These are phyloP conservation scores for Nematolebias whitei DNA, from an alignment of 2,113 vertebrate genomes.

Conservation along the genomic window DNA sequence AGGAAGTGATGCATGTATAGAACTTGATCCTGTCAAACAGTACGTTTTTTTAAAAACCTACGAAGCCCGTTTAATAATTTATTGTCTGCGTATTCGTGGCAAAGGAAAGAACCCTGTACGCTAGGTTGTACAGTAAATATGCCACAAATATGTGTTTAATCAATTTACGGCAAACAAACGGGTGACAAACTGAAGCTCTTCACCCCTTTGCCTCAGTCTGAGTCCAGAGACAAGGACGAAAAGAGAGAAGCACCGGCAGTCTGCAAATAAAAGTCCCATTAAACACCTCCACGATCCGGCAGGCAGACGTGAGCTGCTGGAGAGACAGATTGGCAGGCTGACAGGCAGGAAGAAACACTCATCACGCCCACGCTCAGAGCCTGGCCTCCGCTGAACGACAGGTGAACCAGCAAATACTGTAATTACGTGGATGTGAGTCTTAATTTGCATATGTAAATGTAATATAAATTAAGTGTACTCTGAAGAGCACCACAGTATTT, in stretches of 20 bases:
- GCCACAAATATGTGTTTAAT: conserved; percentile 13
- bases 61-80: no score
- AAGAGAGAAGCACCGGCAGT: neutral
- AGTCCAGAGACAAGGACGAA: no score
- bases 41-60: no score
- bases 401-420: conserved; percentile 57
- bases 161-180: conserved; percentile 13
- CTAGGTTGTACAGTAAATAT: neutral
- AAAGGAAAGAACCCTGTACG: neutral
- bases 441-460: conserved; percentile 65
- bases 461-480: conserved; percentile 57
- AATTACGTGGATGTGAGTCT: conserved; percentile 63
- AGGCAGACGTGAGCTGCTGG: conserved; percentile 9
- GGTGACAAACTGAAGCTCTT: neutral
- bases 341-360: conserved; percentile 24
- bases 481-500: conserved; percentile 48
- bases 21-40: no score
- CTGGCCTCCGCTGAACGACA: conserved; percentile 49
- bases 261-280: conserved; percentile 14
- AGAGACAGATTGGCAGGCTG: conserved; percentile 39
- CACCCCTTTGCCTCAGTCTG: no score
- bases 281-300: conserved; percentile 27
- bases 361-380: conserved; percentile 11
- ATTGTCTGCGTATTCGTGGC: no score
- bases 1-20: no score